Evolutionary conservation across 1,140 invertebrate genomes (phyloP).

Genomic region (Littorina saxatilis): DNA sequence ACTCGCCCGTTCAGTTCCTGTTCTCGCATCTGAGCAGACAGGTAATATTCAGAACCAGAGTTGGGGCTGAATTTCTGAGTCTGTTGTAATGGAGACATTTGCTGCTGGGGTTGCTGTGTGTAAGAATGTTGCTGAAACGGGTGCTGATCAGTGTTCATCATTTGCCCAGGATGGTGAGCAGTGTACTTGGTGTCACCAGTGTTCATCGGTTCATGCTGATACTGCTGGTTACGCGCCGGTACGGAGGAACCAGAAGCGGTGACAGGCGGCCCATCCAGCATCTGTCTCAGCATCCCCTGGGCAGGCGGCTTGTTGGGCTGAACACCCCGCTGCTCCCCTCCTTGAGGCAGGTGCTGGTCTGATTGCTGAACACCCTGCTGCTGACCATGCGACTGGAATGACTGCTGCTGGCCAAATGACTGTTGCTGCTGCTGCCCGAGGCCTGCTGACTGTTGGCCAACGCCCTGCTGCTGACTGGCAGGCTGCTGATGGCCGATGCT

Average conservation of each 20-base stretch:
- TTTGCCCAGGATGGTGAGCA: not conserved
- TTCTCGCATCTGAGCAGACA: not conserved
- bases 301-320: not conserved
- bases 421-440: not conserved
- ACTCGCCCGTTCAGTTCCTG: not conserved
- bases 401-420: too few relatives aligned
- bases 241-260: not conserved
- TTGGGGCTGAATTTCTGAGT: not conserved
- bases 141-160: not conserved
- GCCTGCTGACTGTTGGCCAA: not conserved
- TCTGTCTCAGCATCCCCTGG: not conserved
- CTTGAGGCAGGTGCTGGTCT: too few relatives aligned
- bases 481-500: not conserved
- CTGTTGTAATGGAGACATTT: not conserved
- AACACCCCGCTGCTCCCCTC: too few relatives aligned
- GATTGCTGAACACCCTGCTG: too few relatives aligned
- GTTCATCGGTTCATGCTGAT: not conserved
- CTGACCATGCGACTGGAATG: too few relatives aligned
- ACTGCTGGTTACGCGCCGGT: not conserved
- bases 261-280: not conserved
- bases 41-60: not conserved
- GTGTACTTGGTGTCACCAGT: not conserved
- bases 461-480: not conserved
- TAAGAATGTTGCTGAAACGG: not conserved
- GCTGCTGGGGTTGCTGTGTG: slow-evolving; percentile 9